phyloP scores from a whole-genome alignment of 2,797 vertebrate genomes.

The Girardinus metallicus region DNA sequence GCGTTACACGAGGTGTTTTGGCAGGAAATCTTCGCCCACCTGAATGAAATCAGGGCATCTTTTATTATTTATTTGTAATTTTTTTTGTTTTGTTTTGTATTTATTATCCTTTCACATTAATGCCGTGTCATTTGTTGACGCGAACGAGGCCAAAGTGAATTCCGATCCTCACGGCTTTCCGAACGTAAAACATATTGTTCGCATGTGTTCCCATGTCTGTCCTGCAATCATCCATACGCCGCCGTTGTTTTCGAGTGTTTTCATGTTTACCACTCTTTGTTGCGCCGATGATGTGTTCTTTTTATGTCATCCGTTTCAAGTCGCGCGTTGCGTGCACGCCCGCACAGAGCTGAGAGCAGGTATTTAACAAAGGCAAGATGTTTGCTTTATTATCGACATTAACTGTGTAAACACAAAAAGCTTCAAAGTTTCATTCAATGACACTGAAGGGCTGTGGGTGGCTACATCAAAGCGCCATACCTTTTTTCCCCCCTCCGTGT shows the following conservation, averaged over 20 bases:
- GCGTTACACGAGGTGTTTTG: constrained; percentile 54
- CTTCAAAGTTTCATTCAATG: constrained; percentile 82
- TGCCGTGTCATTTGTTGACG: constrained; percentile 58
- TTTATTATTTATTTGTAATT: background rate
- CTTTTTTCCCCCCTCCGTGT: constrained; percentile 70
- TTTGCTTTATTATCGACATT: constrained; percentile 82
- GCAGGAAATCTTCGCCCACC: constrained; percentile 57
- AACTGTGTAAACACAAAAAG: constrained; percentile 77
- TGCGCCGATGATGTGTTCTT: constrained; percentile 40
- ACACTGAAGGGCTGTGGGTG: constrained; percentile 83
- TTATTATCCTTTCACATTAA: constrained; percentile 28
- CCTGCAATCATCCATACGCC: constrained; percentile 34
- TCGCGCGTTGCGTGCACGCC: constrained; percentile 7
- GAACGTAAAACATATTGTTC: constrained; percentile 60
- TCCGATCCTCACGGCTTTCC: constrained; percentile 48
- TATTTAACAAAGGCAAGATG: constrained; percentile 85
- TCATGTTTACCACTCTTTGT: constrained; percentile 58
- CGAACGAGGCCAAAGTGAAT: constrained; percentile 59
- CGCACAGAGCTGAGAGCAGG: constrained; percentile 51
- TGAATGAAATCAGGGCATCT: constrained; percentile 41
- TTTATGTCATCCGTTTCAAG: constrained; percentile 50
- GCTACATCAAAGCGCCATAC: constrained; percentile 85
- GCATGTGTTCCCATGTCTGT: constrained; percentile 56
- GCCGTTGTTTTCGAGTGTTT: constrained; percentile 57
- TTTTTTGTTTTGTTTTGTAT: constrained; percentile 32